These are phyloP conservation scores for Podarcis siculus DNA, from an alignment of 2,797 vertebrate genomes.

Conservation along the genomic window DNA sequence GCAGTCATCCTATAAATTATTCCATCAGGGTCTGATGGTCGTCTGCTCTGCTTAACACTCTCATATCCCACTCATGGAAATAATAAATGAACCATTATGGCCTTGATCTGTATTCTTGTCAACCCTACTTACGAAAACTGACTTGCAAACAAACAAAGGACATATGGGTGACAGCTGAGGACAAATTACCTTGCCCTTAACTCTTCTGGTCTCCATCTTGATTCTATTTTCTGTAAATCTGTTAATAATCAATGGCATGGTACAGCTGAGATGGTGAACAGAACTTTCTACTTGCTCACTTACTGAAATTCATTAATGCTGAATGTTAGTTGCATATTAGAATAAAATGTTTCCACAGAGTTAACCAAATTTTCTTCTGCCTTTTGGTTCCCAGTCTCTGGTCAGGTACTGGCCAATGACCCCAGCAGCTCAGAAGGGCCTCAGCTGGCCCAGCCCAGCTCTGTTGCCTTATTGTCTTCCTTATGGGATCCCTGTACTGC, in stretches of 20 bases:
- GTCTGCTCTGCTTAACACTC: background rate
- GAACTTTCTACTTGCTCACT: background rate
- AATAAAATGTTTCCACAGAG: conserved; percentile 23
- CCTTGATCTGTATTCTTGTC: background rate
- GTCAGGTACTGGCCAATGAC: too few relatives aligned
- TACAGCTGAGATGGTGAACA: background rate
- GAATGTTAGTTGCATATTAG: background rate
- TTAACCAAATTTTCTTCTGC: background rate
- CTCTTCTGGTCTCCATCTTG: background rate
- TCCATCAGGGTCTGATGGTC: background rate
- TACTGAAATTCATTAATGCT: background rate
- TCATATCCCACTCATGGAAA: background rate
- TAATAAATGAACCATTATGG: background rate
- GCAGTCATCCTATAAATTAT: background rate
- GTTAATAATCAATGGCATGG: background rate
- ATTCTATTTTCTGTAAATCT: background rate
- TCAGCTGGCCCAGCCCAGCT: too few relatives aligned
- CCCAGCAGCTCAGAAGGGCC: too few relatives aligned
- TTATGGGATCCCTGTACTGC: too few relatives aligned
- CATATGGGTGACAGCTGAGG: background rate
- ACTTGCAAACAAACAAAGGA: background rate
- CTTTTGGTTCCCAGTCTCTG: background rate
- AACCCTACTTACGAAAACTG: background rate
- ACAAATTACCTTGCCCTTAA: background rate
- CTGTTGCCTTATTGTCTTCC: too few relatives aligned